These are phyloP conservation scores for Hoplodrina ambigua DNA, from an alignment of 2,888 invertebrate genomes.

Conservation along the genomic window DNA sequence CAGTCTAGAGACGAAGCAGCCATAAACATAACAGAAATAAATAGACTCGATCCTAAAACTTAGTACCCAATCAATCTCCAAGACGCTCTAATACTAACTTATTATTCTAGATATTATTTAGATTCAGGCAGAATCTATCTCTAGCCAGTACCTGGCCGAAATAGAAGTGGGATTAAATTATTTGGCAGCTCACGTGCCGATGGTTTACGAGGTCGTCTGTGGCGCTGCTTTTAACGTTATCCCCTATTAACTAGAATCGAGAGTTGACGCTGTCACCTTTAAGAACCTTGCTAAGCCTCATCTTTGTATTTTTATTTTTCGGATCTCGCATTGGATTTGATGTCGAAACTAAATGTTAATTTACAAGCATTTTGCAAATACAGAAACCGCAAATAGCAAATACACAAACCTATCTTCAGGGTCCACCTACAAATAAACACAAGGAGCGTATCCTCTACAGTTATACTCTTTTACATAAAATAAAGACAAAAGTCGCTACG, in stretches of 20 bases:
- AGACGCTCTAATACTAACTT: slow-evolving; percentile 17
- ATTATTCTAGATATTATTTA: slow-evolving; percentile 47
- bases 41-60: slow-evolving; percentile 11
- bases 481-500: slow-evolving; percentile 49
- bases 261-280: slow-evolving; percentile 41
- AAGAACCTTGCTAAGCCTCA: slow-evolving; percentile 14
- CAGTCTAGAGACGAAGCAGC: background rate
- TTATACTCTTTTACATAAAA: slow-evolving; percentile 28
- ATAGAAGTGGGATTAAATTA: slow-evolving; percentile 73
- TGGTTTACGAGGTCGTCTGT: slow-evolving; percentile 67
- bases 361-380: background rate
- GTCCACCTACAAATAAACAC: background rate
- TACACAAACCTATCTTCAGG: background rate
- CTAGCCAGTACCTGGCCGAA: slow-evolving; percentile 43
- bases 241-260: slow-evolving; percentile 68
- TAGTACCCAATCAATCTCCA: slow-evolving; percentile 26
- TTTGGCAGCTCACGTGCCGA: slow-evolving; percentile 72
- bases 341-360: background rate
- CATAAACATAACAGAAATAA: slow-evolving; percentile 30
- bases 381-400: too few relatives aligned
- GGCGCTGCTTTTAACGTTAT: slow-evolving; percentile 65
- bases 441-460: background rate
- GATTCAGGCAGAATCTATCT: slow-evolving; percentile 49
- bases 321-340: background rate
- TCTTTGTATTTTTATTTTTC: slow-evolving; percentile 21